Percentiles rank a stretch among this genome's conserved stretches.
Evolutionary conservation across 2,797 vertebrate genomes (phyloP).

Genomic region (Labeo calbasu): DNA sequence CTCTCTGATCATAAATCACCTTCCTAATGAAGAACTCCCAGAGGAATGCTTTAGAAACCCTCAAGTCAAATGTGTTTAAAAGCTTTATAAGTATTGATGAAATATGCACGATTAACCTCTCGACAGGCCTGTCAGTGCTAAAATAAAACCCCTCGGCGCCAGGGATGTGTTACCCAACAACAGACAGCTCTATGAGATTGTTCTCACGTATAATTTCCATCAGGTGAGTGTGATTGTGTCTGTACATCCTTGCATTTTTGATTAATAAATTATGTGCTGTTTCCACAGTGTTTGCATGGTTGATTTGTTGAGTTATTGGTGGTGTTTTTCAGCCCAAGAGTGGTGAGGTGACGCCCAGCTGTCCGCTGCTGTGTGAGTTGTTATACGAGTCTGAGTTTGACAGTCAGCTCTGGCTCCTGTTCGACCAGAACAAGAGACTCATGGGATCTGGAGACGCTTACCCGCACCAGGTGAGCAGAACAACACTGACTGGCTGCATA

Average conservation of each 20-base stretch:
- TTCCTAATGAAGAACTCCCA: neutral
- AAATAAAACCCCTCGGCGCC: conserved; percentile 91
- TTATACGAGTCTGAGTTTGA: conserved; percentile 98
- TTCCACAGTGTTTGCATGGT: neutral
- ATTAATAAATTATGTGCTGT: neutral
- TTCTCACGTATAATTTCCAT: conserved; percentile 94
- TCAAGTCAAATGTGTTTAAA: neutral
- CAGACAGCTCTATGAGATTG: conserved; percentile 94
- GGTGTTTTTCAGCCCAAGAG: conserved; percentile 87
- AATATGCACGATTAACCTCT: neutral
- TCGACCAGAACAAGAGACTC: conserved; percentile 96
- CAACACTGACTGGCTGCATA: neutral
- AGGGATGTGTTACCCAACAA: conserved; percentile 95
- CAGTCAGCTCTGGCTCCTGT: conserved; percentile 98
- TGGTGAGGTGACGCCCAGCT: conserved; percentile 96
- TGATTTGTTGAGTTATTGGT: neutral
- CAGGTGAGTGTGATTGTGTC: conserved; percentile 78
- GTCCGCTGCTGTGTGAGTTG: conserved; percentile 93
- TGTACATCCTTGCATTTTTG: neutral
- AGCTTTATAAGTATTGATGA: neutral
- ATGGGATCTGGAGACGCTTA: conserved; percentile 97
- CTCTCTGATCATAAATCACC: neutral
- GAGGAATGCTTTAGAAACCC: neutral
- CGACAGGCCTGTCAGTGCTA: conserved; percentile 87
- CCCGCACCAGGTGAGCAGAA: conserved; percentile 90